Percentiles rank a stretch among this genome's conserved stretches.
phyloP scores from a whole-genome alignment of 1,140 invertebrate genomes.

The Drosophila ananassae region DNA sequence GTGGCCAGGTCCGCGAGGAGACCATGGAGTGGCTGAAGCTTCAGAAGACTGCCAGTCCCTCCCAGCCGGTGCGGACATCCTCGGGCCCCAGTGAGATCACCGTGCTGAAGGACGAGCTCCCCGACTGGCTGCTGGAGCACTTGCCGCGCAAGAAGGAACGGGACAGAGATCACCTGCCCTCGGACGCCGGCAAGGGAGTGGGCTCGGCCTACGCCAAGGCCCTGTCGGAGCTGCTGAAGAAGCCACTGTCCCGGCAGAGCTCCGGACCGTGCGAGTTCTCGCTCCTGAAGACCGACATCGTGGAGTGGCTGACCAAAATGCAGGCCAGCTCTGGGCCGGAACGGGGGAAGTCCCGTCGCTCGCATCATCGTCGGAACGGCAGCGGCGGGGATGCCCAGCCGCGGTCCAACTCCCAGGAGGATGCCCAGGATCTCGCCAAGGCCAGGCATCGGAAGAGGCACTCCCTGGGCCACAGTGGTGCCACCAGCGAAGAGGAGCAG shows the following conservation, averaged over 20 bases:
- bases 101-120: constrained; percentile 78
- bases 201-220: constrained; percentile 78
- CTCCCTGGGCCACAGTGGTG: constrained; percentile 76
- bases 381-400: constrained; percentile 77
- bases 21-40: constrained; percentile 79
- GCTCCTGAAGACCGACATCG: constrained; percentile 79
- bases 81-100: constrained; percentile 82
- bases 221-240: constrained; percentile 76
- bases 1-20: constrained; percentile 77
- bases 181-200: constrained; percentile 47
- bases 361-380: constrained; percentile 78
- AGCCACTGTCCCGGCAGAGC: constrained; percentile 77
- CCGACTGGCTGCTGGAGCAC: constrained; percentile 81
- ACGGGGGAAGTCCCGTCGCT: constrained; percentile 41
- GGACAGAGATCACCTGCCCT: constrained; percentile 59
- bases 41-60: constrained; percentile 53
- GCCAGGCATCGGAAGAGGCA: constrained; percentile 71
- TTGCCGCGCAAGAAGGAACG: constrained; percentile 72
- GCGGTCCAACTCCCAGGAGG: constrained; percentile 80
- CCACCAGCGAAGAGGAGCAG: constrained; percentile 64
- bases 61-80: constrained; percentile 69
- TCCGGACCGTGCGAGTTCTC: constrained; percentile 81
- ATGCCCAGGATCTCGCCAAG: constrained; percentile 51
- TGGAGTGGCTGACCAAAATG: constrained; percentile 83
- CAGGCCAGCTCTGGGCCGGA: constrained; percentile 50